Conservation (phyloP, 2,113 vertebrate species). For the Marcusenius ussheri region DNA sequence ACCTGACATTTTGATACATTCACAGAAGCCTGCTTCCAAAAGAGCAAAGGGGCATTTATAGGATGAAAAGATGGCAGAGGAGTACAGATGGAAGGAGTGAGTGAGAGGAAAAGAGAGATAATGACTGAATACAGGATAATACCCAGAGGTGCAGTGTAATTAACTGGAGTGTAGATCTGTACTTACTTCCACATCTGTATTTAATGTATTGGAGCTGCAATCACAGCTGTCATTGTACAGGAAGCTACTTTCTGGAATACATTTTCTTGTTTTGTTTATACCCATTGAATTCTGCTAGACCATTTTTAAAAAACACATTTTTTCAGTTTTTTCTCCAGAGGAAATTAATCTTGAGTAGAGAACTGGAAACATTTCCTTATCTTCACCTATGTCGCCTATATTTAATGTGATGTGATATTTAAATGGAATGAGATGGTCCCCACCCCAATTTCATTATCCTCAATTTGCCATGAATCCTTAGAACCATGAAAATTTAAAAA, state of each 20-base stretch:
- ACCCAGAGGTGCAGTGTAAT: constrained; percentile 9
- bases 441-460: background rate
- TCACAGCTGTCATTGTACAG: background rate
- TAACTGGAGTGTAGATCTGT: constrained; percentile 4
- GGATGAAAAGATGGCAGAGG: background rate
- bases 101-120: constrained; percentile 12
- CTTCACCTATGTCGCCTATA: background rate
- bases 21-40: background rate
- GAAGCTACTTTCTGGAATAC: background rate
- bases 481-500: background rate
- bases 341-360: background rate
- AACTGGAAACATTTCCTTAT: background rate
- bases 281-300: background rate
- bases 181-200: constrained; percentile 2
- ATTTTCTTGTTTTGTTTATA: background rate
- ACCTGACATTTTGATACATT: background rate
- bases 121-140: constrained; percentile 16
- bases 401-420: background rate
- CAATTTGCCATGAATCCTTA: background rate
- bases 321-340: background rate
- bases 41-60: background rate
- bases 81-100: background rate
- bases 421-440: background rate
- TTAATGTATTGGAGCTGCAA: constrained; percentile 7
- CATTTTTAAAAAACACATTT: background rate